phyloP scores from a whole-genome alignment of 1,140 invertebrate species.

The Hetaerina americana region DNA sequence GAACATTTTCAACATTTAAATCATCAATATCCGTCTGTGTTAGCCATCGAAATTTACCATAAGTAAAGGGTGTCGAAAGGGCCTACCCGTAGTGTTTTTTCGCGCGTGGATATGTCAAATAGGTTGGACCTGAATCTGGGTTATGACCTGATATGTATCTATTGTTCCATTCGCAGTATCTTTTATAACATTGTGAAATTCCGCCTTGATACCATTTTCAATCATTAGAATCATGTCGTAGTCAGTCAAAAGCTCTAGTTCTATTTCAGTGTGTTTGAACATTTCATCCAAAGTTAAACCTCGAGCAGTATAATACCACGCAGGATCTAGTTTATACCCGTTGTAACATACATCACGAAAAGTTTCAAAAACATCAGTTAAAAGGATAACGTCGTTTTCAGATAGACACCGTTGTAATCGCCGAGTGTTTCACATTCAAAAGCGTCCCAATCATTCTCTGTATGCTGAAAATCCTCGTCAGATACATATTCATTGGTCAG shows the following conservation, averaged over 20 bases:
- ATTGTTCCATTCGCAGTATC: slow-evolving; percentile 27
- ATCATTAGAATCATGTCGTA: slow-evolving; percentile 26
- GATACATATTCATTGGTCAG: slow-evolving; percentile 22
- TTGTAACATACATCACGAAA: neutral
- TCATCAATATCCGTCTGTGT: no score
- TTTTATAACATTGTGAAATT: slow-evolving; percentile 22
- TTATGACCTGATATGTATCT: slow-evolving; percentile 19
- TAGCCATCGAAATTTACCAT: no score
- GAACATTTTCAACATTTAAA: neutral
- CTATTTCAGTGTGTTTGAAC: neutral
- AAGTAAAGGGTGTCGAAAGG: no score
- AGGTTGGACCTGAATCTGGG: neutral
- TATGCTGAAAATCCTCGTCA: slow-evolving; percentile 28
- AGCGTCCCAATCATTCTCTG: slow-evolving; percentile 27
- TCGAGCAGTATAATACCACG: neutral
- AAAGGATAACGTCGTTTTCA: neutral
- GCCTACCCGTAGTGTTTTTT: neutral
- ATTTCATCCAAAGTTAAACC: no score
- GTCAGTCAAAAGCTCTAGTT: slow-evolving; percentile 27
- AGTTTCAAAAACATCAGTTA: neutral
- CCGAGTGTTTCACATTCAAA: slow-evolving; percentile 27
- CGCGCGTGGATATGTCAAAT: neutral
- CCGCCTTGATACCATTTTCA: no score
- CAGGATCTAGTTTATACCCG: neutral
- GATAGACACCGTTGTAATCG: slow-evolving; percentile 29